Evolutionary conservation across 2,888 invertebrate species (phyloP).

Genomic region (Neoaliturus tenellus): DNA sequence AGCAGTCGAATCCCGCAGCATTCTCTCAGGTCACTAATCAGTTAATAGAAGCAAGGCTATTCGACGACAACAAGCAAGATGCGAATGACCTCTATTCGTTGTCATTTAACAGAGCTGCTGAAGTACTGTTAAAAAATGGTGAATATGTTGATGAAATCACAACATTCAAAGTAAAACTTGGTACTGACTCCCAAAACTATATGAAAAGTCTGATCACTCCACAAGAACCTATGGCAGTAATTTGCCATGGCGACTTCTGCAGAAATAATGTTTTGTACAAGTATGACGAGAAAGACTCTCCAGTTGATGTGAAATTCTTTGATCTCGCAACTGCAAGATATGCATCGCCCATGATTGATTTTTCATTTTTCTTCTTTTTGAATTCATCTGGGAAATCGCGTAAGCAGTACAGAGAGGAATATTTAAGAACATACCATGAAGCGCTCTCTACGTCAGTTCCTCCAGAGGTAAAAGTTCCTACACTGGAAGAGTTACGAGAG

Average conservation of each 20-base stretch:
- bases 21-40: neutral
- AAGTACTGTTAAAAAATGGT: conserved; percentile 7
- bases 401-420: conserved; percentile 7
- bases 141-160: conserved; percentile 19
- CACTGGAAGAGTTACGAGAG: conserved; percentile 23
- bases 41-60: conserved; percentile 33
- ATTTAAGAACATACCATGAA: conserved; percentile 26
- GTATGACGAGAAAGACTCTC: neutral
- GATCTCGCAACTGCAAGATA: conserved; percentile 29
- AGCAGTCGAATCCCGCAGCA: neutral
- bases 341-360: conserved; percentile 34
- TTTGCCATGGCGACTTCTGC: conserved; percentile 43
- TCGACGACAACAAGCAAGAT: conserved; percentile 4
- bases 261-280: conserved; percentile 40
- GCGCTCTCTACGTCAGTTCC: neutral
- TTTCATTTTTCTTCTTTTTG: conserved; percentile 40
- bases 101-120: conserved; percentile 19
- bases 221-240: conserved; percentile 40
- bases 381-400: conserved; percentile 16
- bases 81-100: conserved; percentile 8
- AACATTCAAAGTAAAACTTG: conserved; percentile 1
- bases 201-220: neutral
- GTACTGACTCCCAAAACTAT: neutral
- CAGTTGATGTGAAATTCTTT: conserved; percentile 34
- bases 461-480: conserved; percentile 19